Evolutionary conservation across 2,797 vertebrate species (phyloP).

Genomic region (Anabas testudineus): DNA sequence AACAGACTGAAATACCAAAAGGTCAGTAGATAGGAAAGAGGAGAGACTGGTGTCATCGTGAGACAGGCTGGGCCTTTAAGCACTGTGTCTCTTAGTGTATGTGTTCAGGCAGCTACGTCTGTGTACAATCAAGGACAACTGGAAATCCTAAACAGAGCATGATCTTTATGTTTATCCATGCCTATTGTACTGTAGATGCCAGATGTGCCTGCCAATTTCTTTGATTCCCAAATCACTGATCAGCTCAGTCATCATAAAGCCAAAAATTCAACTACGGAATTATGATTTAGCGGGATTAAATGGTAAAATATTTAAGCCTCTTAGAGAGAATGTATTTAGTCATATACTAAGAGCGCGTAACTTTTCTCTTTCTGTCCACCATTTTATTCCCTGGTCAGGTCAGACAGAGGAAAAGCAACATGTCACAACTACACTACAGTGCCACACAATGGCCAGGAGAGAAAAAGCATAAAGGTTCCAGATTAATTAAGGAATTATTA

Average conservation of each 20-base stretch:
- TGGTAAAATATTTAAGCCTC: constrained; percentile 54
- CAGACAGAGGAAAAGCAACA: constrained; percentile 34
- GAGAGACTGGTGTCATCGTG: constrained; percentile 59
- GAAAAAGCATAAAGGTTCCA: constrained; percentile 45
- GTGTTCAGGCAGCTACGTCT: too few relatives aligned
- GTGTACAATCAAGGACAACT: constrained; percentile 57
- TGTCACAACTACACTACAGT: constrained; percentile 73
- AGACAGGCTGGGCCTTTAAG: constrained; percentile 56
- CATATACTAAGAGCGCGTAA: constrained; percentile 6
- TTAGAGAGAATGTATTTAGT: constrained; percentile 36
- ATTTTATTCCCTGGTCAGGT: constrained; percentile 59
- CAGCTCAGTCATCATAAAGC: constrained; percentile 30
- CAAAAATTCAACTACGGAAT: constrained; percentile 35
- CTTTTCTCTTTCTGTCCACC: constrained; percentile 49
- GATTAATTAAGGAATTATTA: constrained; percentile 33
- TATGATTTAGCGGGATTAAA: constrained; percentile 44
- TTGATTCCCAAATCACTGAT: constrained; percentile 47
- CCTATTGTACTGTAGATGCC: constrained; percentile 68
- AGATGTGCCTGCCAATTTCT: constrained; percentile 60
- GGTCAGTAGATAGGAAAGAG: constrained; percentile 68
- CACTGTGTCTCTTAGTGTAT: constrained; percentile 60
- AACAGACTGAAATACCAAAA: constrained; percentile 75
- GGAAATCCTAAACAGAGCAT: constrained; percentile 51
- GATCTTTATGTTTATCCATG: constrained; percentile 53
- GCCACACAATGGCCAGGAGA: constrained; percentile 81